Evolutionary conservation across 2,113 vertebrate genomes (phyloP).

Genomic region (Chaetodon auriga): DNA sequence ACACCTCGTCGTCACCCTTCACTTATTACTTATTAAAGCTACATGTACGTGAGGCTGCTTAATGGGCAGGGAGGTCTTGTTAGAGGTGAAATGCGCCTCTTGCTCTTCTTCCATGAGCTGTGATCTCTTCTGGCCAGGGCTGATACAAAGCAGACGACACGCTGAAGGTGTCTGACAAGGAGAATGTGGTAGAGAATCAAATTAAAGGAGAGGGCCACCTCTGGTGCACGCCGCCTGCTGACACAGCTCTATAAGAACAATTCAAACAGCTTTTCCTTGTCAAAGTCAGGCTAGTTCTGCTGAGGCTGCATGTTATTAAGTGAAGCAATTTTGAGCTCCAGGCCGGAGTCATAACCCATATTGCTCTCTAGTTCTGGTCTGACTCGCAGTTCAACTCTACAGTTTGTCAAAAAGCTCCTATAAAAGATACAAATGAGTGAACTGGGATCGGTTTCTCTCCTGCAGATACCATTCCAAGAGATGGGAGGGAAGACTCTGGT

Average conservation of each 20-base stretch:
- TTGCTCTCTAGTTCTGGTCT: background rate
- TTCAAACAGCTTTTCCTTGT: conserved; percentile 51
- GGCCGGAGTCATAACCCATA: conserved; percentile 31
- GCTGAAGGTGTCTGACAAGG: conserved; percentile 66
- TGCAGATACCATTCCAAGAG: conserved; percentile 95
- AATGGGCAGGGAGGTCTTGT: conserved; percentile 12
- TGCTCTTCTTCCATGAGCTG: background rate
- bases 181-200: conserved; percentile 68
- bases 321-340: conserved; percentile 19
- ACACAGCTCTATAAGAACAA: conserved; percentile 65
- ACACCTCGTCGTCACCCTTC: background rate
- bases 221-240: conserved; percentile 65
- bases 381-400: background rate
- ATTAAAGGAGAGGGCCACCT: conserved; percentile 76
- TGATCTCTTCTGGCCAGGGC: conserved; percentile 23
- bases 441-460: conserved; percentile 17
- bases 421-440: background rate
- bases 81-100: conserved; percentile 16
- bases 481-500: conserved; percentile 96
- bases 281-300: conserved; percentile 62
- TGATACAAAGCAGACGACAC: conserved; percentile 56
- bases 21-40: conserved; percentile 52
- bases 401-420: background rate
- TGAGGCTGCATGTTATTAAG: conserved; percentile 55
- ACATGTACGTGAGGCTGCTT: conserved; percentile 9